Percentiles rank a stretch among this genome's conserved stretches.
These are phyloP conservation scores for Drosophila kuntzei DNA, from an alignment of 2,888 invertebrate genomes.

Conservation along the genomic window DNA sequence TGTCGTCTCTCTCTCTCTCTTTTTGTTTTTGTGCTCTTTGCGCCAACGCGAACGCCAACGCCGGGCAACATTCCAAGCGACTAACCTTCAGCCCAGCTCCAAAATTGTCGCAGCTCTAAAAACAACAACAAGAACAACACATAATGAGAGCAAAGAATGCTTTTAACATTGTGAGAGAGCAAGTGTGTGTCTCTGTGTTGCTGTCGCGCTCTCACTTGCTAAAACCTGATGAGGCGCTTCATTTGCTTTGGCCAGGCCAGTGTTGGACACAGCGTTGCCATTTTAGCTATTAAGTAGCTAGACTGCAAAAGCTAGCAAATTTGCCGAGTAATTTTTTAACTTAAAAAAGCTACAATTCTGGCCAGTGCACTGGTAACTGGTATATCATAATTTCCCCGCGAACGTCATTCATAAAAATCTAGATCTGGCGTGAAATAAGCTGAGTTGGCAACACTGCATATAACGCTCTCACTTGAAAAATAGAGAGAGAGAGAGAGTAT, in stretches of 20 bases:
- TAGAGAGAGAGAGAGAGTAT: conserved; percentile 6
- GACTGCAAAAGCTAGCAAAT: too few species aligned
- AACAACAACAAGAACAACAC: conserved; percentile 21
- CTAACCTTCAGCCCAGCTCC: conserved; percentile 73
- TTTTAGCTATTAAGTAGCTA: too few species aligned
- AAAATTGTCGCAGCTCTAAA: conserved; percentile 59
- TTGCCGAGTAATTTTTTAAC: too few species aligned
- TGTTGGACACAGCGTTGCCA: too few species aligned
- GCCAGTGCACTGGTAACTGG: too few species aligned
- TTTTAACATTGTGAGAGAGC: conserved; percentile 13
- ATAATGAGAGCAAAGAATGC: conserved; percentile 34
- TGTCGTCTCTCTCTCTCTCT: conserved; percentile 13
- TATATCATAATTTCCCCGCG: too few species aligned
- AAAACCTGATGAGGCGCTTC: conserved; percentile 60
- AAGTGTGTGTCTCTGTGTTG: not conserved
- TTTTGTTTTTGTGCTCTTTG: conserved; percentile 18
- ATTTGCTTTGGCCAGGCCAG: conserved; percentile 36
- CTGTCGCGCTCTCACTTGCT: conserved; percentile 17
- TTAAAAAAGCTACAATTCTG: too few species aligned
- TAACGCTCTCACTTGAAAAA: conserved; percentile 4
- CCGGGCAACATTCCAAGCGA: conserved; percentile 73
- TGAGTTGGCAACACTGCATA: too few species aligned
- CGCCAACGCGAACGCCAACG: conserved; percentile 67
- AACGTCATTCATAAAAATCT: too few species aligned
- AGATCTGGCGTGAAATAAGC: too few species aligned